phyloP scores from a whole-genome alignment of 2,797 vertebrate species.

The Chelonia mydas region DNA sequence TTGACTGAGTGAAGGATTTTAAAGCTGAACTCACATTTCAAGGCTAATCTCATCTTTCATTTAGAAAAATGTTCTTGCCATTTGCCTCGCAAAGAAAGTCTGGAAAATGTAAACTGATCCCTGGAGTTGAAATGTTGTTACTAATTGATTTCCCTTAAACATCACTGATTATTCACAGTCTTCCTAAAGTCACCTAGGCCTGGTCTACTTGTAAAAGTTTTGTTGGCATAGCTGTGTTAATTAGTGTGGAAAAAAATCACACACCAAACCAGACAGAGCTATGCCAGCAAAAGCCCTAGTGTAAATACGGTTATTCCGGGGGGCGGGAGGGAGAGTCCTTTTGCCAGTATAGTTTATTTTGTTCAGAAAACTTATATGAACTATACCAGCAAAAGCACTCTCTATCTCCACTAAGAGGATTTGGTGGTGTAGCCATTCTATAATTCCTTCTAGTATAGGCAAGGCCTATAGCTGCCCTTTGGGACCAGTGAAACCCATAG shows the following conservation, averaged over 20 bases:
- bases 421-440: not conserved
- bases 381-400: not conserved
- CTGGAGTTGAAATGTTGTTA: slow-evolving; percentile 4
- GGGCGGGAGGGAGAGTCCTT: not conserved
- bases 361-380: not conserved
- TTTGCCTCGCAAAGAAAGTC: not conserved
- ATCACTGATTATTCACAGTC: not conserved
- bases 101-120: slow-evolving; percentile 12
- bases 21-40: slow-evolving; percentile 21
- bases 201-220: not conserved
- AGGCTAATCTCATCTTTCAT: not conserved
- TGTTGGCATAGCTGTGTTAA: not conserved
- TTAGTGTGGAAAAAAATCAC: not conserved
- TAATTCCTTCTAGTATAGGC: slow-evolving; percentile 3
- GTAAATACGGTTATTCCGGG: not conserved
- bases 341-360: not conserved
- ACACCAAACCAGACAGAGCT: not conserved
- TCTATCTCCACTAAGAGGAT: not conserved
- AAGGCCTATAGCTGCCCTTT: not conserved
- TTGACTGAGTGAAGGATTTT: not conserved
- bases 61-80: not conserved
- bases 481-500: not conserved
- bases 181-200: not conserved
- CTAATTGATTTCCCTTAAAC: not conserved
- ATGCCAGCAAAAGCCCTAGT: not conserved